phyloP scores from a whole-genome alignment of 1,140 invertebrate genomes.

The Laodelphax striatellus region DNA sequence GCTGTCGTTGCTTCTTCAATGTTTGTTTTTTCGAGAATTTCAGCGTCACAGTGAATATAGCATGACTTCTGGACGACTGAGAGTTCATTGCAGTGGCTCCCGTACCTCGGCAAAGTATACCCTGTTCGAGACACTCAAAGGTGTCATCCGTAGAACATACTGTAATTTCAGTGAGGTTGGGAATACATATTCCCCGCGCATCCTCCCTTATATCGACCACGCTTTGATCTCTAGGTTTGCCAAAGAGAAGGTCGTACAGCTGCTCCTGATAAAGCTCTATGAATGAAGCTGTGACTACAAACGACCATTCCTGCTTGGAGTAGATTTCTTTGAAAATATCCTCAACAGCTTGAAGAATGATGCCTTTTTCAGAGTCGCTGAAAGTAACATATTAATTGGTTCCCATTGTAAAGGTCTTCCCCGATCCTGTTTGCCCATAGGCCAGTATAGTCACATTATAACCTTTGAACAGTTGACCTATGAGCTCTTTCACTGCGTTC shows the following conservation, averaged over 20 bases:
- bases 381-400: slow-evolving; percentile 57
- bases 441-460: slow-evolving; percentile 88
- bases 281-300: slow-evolving; percentile 58
- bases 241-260: background rate
- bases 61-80: slow-evolving; percentile 80
- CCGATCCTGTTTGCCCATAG: slow-evolving; percentile 89
- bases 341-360: slow-evolving; percentile 73
- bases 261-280: slow-evolving; percentile 26
- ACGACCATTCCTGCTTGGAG: slow-evolving; percentile 46
- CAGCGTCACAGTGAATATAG: slow-evolving; percentile 78
- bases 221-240: background rate
- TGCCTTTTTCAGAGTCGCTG: slow-evolving; percentile 51
- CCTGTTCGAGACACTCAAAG: slow-evolving; percentile 27
- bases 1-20: slow-evolving; percentile 51
- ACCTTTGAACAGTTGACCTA: slow-evolving; percentile 26
- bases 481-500: background rate
- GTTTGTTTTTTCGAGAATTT: slow-evolving; percentile 42
- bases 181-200: background rate
- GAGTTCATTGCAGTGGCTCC: slow-evolving; percentile 91
- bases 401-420: slow-evolving; percentile 89
- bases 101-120: slow-evolving; percentile 66
- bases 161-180: background rate
- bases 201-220: background rate
- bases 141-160: background rate
- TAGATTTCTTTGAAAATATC: slow-evolving; percentile 70